Evolutionary conservation across 2,888 invertebrate genomes (phyloP), one percentile per base, ranked within the genome.

Genomic region (Lacanobia oleracea): DNA sequence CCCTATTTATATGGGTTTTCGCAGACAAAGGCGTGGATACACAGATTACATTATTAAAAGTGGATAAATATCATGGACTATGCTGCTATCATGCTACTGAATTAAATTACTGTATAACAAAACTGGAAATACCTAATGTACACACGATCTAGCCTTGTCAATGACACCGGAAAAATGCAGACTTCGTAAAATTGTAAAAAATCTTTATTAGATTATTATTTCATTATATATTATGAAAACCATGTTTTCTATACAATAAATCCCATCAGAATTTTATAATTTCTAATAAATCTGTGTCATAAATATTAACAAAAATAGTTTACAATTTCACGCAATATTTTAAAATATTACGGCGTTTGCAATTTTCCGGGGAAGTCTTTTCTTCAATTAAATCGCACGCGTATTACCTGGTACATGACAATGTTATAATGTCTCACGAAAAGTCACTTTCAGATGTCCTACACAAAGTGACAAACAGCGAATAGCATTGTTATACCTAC

Each of bases 371-470:
- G 1, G 3, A 27, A 27, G 3, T 27, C 27, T 40, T 12, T 48
- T 21, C 37, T 64, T 33, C 54, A 48, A 73, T 79, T 70, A 23
- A n/a, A 8, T 50, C 54, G 10, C 50, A 50, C 4, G 51, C 12
- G n/a, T 61, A 43, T 14, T 4, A 33, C 43, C 16, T 43, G 37
- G 1, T 37, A 43, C 21, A 9, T 57, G 23, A 45, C 45, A 50
- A 45, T 40, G 21, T 66, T 23, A 53, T 27, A 50, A 16, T 56
- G 21, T 77, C 67, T 61, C 62, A 71, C 54, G n/a, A 73, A 69
- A 72, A 70, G 67, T 16, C 14, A 50, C 65, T 27, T 40, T 7
- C n/a, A 10, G 40, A 14, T n/a, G 14, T 2, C 2, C 2, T 57
- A 21, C 14, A 40, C 18, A 57, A 57, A 40, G 37, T 48, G 45